A percentile compares a stretch with the other conserved stretches of the same genome.
Evolutionary conservation across 2,888 invertebrate genomes (phyloP).

Genomic region (Orchesellides sinensis): DNA sequence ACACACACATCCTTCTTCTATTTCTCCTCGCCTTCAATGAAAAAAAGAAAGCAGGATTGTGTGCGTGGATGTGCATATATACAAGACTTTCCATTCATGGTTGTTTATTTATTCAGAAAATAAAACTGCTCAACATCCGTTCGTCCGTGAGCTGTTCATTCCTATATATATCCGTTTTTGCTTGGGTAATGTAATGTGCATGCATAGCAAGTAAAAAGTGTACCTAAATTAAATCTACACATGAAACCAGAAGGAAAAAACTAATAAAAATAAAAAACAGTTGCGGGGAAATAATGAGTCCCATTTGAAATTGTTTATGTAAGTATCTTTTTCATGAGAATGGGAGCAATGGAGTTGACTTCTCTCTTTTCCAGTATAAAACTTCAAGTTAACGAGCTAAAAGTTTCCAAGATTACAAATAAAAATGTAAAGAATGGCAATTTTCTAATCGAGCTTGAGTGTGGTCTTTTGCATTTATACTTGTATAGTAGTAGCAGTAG

Average conservation of each 20-base stretch:
- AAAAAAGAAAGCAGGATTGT: no score
- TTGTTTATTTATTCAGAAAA: constrained; percentile 4
- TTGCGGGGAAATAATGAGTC: constrained; percentile 63
- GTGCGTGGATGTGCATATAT: no score
- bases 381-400: constrained; percentile 58
- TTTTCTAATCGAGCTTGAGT: constrained; percentile 59
- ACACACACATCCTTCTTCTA: not conserved
- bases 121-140: not conserved
- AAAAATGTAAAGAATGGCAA: constrained; percentile 63
- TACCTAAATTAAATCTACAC: constrained; percentile 51
- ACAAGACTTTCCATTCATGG: constrained; percentile 25
- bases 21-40: constrained; percentile 2
- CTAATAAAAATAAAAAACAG: constrained; percentile 61
- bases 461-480: constrained; percentile 25
- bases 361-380: constrained; percentile 44
- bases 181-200: not conserved
- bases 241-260: constrained; percentile 58
- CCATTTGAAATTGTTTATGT: constrained; percentile 62
- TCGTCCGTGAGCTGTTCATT: constrained; percentile 6
- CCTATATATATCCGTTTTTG: constrained; percentile 7
- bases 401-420: constrained; percentile 58
- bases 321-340: constrained; percentile 42
- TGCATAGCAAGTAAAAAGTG: not conserved
- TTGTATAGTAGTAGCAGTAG: not conserved
- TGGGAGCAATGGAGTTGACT: constrained; percentile 45